phyloP scores from a whole-genome alignment of 2,888 invertebrate genomes.

The Malachius bipustulatus region DNA sequence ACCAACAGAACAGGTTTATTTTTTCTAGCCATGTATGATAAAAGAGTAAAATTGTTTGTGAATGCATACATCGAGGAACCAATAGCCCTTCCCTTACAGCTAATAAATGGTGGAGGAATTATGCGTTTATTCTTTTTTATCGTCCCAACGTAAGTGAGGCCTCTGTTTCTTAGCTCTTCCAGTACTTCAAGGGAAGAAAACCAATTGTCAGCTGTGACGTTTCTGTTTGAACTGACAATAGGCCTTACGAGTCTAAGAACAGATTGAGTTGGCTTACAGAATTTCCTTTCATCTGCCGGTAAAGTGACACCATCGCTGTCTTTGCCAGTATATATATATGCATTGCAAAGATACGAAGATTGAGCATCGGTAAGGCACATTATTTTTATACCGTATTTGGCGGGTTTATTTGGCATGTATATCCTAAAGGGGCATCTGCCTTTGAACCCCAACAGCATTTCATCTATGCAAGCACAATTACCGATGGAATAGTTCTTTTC shows the following conservation, averaged over 20 bases:
- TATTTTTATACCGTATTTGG: background rate
- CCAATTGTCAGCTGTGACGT: conserved; percentile 2
- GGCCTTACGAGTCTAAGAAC: background rate
- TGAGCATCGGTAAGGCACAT: background rate
- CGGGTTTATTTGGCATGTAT: background rate
- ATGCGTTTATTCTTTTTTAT: background rate
- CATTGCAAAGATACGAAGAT: background rate
- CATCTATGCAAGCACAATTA: background rate
- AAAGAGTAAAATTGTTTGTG: conserved; percentile 1
- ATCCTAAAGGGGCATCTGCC: background rate
- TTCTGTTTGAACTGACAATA: background rate
- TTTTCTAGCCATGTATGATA: background rate
- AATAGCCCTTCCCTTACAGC: too few species aligned
- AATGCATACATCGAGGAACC: background rate
- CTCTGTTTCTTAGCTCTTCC: background rate
- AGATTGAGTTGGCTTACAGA: background rate
- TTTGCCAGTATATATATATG: background rate
- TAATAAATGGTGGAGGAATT: too few species aligned
- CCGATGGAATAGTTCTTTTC: background rate
- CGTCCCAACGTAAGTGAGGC: background rate
- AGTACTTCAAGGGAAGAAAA: background rate
- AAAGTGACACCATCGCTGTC: background rate
- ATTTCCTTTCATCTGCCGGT: background rate
- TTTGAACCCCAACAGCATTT: background rate
- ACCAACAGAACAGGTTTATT: background rate